Conservation (phyloP, 1,140 invertebrate genomes). For the Calycopis cecrops region DNA sequence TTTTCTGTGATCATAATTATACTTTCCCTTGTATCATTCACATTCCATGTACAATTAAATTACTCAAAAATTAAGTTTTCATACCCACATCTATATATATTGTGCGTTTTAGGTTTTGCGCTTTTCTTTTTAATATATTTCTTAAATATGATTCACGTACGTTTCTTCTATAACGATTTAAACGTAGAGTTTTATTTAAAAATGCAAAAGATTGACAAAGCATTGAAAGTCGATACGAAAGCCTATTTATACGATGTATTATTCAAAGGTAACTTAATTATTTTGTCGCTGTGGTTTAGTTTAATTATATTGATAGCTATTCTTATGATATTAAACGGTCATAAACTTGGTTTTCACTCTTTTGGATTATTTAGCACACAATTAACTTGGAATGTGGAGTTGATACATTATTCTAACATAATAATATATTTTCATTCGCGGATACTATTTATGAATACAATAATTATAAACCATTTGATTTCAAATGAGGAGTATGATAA, state of each 20-base stretch:
- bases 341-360: slow-evolving; percentile 12
- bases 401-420: slow-evolving; percentile 34
- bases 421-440: slow-evolving; percentile 39
- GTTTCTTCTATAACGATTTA: slow-evolving; percentile 33
- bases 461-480: slow-evolving; percentile 35
- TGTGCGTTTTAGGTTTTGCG: background rate
- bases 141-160: slow-evolving; percentile 34
- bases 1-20: slow-evolving; percentile 32
- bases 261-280: slow-evolving; percentile 25
- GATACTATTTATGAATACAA: slow-evolving; percentile 39
- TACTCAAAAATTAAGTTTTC: too few relatives aligned
- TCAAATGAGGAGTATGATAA: slow-evolving; percentile 4
- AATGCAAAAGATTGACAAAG: slow-evolving; percentile 44
- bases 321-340: slow-evolving; percentile 9
- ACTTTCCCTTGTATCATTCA: background rate
- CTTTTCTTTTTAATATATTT: slow-evolving; percentile 6
- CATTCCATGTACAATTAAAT: too few relatives aligned
- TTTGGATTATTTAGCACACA: slow-evolving; percentile 24
- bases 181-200: slow-evolving; percentile 44
- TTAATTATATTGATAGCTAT: slow-evolving; percentile 10
- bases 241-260: slow-evolving; percentile 21
- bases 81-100: too few relatives aligned
- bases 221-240: slow-evolving; percentile 35
- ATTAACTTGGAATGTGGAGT: slow-evolving; percentile 32
- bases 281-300: slow-evolving; percentile 14